Evolutionary conservation across 1,140 invertebrate species (phyloP).

Genomic region (Phocides pigmalion): DNA sequence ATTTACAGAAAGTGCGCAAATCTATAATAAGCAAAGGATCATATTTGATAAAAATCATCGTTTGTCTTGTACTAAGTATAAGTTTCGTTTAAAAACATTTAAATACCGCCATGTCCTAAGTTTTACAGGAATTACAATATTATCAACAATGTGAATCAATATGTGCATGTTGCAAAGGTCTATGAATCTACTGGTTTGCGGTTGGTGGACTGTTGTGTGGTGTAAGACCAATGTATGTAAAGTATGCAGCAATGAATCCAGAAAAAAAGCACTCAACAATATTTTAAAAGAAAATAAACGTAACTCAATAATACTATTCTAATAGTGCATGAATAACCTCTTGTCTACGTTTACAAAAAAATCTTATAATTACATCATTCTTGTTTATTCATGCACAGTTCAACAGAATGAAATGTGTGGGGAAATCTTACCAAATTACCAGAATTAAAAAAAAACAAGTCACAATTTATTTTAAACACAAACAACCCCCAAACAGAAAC

Average conservation of each 20-base stretch:
- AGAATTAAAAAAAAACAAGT: not conserved
- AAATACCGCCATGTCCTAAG: no score
- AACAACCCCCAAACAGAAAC: slow-evolving; percentile 30
- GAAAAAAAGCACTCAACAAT: slow-evolving; percentile 16
- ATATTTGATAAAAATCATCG: no score
- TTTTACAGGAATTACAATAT: no score
- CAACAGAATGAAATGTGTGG: slow-evolving; percentile 13
- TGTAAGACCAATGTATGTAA: slow-evolving; percentile 17
- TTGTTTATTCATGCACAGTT: slow-evolving; percentile 33
- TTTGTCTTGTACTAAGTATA: not conserved
- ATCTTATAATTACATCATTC: slow-evolving; percentile 10
- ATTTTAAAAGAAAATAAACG: slow-evolving; percentile 10
- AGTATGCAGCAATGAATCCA: slow-evolving; percentile 5
- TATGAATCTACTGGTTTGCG: slow-evolving; percentile 31
- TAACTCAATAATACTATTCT: slow-evolving; percentile 1
- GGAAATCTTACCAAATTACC: slow-evolving; percentile 8
- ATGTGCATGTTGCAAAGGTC: slow-evolving; percentile 27
- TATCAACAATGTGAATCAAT: slow-evolving; percentile 18
- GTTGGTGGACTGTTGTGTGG: slow-evolving; percentile 38
- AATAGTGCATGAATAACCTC: slow-evolving; percentile 32
- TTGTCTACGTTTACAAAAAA: not conserved
- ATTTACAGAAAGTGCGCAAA: no score
- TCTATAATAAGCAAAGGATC: no score
- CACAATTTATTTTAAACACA: slow-evolving; percentile 20
- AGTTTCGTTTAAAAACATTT: no score